These are phyloP conservation scores for Crotalus viridis DNA, from an alignment of 2,113 vertebrate species.

Conservation along the genomic window DNA sequence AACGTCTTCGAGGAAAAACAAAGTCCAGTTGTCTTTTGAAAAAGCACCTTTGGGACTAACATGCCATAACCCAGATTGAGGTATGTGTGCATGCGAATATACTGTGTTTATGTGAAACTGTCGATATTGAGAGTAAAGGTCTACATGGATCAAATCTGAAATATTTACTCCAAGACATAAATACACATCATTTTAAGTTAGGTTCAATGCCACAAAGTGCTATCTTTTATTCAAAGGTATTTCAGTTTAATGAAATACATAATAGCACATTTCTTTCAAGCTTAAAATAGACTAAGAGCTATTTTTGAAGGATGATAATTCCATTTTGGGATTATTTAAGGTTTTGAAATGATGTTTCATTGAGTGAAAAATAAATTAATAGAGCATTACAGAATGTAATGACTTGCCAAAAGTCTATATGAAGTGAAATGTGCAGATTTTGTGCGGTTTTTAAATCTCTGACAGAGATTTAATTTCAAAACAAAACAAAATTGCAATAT, in stretches of 20 bases:
- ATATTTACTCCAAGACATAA: background rate
- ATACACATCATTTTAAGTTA: constrained; percentile 6
- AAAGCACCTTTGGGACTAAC: background rate
- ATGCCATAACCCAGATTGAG: background rate
- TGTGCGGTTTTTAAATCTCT: background rate
- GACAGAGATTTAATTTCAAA: background rate
- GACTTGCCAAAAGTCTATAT: constrained; percentile 5
- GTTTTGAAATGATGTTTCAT: constrained; percentile 37
- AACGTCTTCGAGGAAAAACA: background rate
- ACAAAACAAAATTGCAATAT: background rate
- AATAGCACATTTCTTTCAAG: constrained; percentile 20
- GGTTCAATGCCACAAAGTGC: constrained; percentile 20
- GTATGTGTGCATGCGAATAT: background rate
- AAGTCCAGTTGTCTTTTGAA: background rate
- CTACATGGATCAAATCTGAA: background rate
- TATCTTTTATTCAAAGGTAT: constrained; percentile 7
- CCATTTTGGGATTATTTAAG: constrained; percentile 26
- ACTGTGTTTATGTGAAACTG: background rate
- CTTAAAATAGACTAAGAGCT: constrained; percentile 26
- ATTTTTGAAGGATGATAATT: background rate
- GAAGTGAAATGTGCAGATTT: constrained; percentile 27
- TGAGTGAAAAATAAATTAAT: constrained; percentile 37
- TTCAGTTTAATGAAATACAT: constrained; percentile 46
- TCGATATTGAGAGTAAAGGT: background rate
- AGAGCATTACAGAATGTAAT: constrained; percentile 28